Percentiles rank a stretch among this genome's conserved stretches.
Conservation (phyloP, 2,113 vertebrate species). For the Oenanthe melanoleuca region DNA sequence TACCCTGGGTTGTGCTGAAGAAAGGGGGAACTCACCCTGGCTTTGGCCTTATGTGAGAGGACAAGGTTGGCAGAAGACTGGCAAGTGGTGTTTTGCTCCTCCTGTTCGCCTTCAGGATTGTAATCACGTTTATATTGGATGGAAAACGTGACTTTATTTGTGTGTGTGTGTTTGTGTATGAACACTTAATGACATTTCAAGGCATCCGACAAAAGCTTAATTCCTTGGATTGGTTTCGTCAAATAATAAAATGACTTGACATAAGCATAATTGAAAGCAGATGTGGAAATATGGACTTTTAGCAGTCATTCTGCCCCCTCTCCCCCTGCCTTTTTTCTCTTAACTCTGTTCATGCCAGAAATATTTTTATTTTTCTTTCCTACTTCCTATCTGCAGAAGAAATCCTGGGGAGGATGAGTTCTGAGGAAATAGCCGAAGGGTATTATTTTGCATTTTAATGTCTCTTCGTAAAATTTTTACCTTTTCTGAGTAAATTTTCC, state of each 20-base stretch:
- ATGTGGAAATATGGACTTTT: slow-evolving; percentile 73
- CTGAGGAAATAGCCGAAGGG: slow-evolving; percentile 10
- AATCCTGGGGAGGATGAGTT: slow-evolving; percentile 6
- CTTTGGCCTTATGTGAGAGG: not conserved
- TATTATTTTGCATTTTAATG: not conserved
- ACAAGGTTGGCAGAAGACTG: not conserved
- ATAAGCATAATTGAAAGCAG: slow-evolving; percentile 78
- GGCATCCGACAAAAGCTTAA: slow-evolving; percentile 70
- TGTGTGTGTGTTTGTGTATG: slow-evolving; percentile 51
- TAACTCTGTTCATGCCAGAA: slow-evolving; percentile 63
- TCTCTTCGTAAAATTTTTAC: slow-evolving; percentile 22
- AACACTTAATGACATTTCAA: slow-evolving; percentile 79
- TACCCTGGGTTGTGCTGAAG: not conserved
- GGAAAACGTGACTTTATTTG: slow-evolving; percentile 65
- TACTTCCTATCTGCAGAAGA: slow-evolving; percentile 36
- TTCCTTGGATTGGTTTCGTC: slow-evolving; percentile 75
- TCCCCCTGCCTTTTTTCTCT: not conserved
- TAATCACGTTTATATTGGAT: not conserved
- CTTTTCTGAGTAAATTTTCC: slow-evolving; percentile 25
- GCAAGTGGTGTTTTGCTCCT: not conserved
- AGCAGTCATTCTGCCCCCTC: slow-evolving; percentile 41
- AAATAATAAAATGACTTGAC: slow-evolving; percentile 80
- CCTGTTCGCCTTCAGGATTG: not conserved
- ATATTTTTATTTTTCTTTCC: slow-evolving; percentile 67
- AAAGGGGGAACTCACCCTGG: not conserved